Evolutionary conservation across 2,797 vertebrate species (phyloP).

Genomic region (Limosa lapponica): DNA sequence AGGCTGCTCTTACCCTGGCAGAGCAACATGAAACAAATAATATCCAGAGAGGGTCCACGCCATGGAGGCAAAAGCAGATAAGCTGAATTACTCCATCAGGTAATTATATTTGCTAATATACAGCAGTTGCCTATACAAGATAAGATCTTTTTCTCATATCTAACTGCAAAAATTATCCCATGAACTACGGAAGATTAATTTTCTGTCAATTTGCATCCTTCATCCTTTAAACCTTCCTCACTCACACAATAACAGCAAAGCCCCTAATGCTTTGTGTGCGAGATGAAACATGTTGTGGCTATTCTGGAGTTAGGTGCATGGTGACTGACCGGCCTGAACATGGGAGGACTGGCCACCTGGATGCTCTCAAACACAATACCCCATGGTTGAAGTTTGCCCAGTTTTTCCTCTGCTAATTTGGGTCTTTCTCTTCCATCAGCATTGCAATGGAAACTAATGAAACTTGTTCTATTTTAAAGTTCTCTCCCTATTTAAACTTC

Average conservation of each 20-base stretch:
- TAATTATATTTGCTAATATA: background rate
- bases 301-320: background rate
- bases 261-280: background rate
- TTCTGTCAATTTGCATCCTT: background rate
- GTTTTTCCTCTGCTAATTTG: background rate
- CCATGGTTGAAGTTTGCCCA: background rate
- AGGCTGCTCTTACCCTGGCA: background rate
- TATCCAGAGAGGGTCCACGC: background rate
- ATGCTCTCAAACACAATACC: background rate
- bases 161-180: background rate
- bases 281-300: background rate
- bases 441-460: background rate
- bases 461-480: background rate
- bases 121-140: background rate
- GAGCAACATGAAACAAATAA: background rate
- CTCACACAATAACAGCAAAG: background rate
- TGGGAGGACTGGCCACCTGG: background rate
- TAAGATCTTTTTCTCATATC: background rate
- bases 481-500: background rate
- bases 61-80: background rate
- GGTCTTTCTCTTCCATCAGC: background rate
- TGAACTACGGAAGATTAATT: background rate
- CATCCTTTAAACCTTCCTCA: background rate
- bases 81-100: background rate
- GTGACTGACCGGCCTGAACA: background rate